These are phyloP conservation scores for Phymastichus coffea DNA, from an alignment of 1,140 invertebrate species.

Conservation along the genomic window DNA sequence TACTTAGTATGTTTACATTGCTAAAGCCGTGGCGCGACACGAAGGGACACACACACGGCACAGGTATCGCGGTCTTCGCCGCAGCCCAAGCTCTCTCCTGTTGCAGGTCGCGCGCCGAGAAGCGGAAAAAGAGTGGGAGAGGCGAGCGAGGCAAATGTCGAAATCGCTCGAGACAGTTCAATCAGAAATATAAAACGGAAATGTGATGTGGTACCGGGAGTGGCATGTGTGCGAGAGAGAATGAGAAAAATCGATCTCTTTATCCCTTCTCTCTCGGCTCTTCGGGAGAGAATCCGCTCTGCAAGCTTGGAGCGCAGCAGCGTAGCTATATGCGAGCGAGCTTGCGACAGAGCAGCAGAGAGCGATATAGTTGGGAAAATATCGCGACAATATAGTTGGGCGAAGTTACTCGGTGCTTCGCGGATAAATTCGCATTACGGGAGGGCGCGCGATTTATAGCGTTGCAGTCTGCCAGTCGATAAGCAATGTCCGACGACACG, in stretches of 20 bases:
- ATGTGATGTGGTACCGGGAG: neutral
- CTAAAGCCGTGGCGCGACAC: neutral
- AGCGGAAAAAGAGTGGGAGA: neutral
- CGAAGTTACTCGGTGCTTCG: slow-evolving; percentile 37
- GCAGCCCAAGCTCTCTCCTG: no score
- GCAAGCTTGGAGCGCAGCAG: no score
- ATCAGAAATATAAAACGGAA: slow-evolving; percentile 16
- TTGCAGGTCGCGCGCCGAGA: no score
- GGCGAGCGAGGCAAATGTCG: neutral
- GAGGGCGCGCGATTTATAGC: slow-evolving; percentile 40
- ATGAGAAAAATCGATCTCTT: slow-evolving; percentile 23
- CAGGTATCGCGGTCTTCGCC: neutral
- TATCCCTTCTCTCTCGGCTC: slow-evolving; percentile 18
- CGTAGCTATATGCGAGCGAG: no score
- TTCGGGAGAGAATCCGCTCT: no score
- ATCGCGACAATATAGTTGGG: slow-evolving; percentile 41
- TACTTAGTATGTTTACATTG: slow-evolving; percentile 11
- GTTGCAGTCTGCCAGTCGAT: slow-evolving; percentile 42
- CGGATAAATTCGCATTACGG: slow-evolving; percentile 42
- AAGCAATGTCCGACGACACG: slow-evolving; percentile 40
- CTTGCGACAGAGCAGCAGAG: neutral
- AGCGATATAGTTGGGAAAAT: slow-evolving; percentile 38
- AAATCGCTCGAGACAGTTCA: neutral
- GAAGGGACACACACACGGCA: neutral
- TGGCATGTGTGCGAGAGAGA: neutral